phyloP scores from a whole-genome alignment of 2,888 invertebrate genomes.

The Ophonus ardosiacus region DNA sequence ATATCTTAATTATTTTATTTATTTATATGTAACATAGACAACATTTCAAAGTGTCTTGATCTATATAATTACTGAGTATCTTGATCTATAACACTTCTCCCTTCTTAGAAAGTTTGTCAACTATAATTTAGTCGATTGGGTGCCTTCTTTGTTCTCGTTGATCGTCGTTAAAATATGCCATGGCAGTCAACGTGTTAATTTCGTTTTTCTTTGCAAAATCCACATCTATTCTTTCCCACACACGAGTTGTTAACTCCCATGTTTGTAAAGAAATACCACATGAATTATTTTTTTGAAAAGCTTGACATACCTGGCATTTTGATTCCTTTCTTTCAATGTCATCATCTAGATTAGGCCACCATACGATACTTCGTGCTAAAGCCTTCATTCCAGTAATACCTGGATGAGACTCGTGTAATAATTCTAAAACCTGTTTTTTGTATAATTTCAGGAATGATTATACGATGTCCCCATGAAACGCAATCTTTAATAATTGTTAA shows the following conservation, averaged over 20 bases:
- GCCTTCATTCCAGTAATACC: slow-evolving; percentile 68
- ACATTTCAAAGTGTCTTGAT: no score
- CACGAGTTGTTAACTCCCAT: slow-evolving; percentile 64
- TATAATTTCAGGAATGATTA: slow-evolving; percentile 54
- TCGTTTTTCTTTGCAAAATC: slow-evolving; percentile 66
- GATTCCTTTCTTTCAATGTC: slow-evolving; percentile 65
- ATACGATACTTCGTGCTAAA: slow-evolving; percentile 61
- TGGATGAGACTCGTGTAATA: slow-evolving; percentile 64
- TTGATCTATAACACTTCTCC: no score
- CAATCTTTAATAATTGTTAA: neutral
- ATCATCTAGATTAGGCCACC: slow-evolving; percentile 66
- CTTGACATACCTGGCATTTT: slow-evolving; percentile 61
- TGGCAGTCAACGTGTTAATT: no score
- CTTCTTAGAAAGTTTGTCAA: neutral
- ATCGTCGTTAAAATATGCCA: no score
- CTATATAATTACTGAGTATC: no score
- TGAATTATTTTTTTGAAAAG: slow-evolving; percentile 51
- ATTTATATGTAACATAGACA: no score
- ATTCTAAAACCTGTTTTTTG: slow-evolving; percentile 49
- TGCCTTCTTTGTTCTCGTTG: no score
- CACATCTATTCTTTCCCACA: slow-evolving; percentile 68
- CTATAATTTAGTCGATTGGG: neutral
- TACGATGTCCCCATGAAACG: neutral
- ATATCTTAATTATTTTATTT: no score
- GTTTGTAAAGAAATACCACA: slow-evolving; percentile 55